phyloP scores from a whole-genome alignment of 2,797 vertebrate genomes.

The Poeciliopsis presidionis region DNA sequence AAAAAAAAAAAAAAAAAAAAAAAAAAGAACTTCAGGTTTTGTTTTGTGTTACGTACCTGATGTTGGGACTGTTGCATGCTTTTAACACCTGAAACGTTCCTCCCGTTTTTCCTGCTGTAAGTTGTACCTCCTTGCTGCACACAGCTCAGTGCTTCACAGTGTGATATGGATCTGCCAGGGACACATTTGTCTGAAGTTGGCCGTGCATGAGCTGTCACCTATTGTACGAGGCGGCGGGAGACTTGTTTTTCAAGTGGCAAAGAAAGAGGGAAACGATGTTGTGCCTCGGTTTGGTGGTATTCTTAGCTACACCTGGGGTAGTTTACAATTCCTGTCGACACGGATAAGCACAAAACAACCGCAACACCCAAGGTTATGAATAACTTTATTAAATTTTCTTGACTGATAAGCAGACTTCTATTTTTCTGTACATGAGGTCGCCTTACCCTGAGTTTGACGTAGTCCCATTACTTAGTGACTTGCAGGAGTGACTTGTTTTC shows the following conservation, averaged over 20 bases:
- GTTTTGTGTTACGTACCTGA: not conserved
- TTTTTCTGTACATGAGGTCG: fast-evolving
- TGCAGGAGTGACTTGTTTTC: not conserved
- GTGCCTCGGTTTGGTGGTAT: constrained; percentile 10
- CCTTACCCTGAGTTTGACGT: constrained; percentile 11
- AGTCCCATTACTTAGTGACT: not conserved
- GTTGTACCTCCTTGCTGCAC: constrained; percentile 31
- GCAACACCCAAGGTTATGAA: not conserved
- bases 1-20: too few relatives aligned
- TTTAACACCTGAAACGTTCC: constrained; percentile 1
- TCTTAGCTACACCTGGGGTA: constrained; percentile 16
- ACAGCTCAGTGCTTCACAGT: constrained; percentile 20
- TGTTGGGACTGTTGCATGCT: constrained; percentile 1
- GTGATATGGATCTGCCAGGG: constrained; percentile 32
- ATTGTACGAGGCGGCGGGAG: constrained; percentile 41
- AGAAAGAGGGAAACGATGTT: constrained; percentile 32
- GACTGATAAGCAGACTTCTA: not conserved
- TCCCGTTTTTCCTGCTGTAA: constrained; percentile 44
- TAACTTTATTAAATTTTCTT: not conserved
- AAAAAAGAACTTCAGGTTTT: not conserved
- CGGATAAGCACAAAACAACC: not conserved
- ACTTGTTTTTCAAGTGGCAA: constrained; percentile 41
- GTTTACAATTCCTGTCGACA: not conserved
- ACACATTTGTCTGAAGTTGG: constrained; percentile 21
- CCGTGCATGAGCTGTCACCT: constrained; percentile 38